phyloP scores from a whole-genome alignment of 2,113 vertebrate species.

The Furnarius figulus region DNA sequence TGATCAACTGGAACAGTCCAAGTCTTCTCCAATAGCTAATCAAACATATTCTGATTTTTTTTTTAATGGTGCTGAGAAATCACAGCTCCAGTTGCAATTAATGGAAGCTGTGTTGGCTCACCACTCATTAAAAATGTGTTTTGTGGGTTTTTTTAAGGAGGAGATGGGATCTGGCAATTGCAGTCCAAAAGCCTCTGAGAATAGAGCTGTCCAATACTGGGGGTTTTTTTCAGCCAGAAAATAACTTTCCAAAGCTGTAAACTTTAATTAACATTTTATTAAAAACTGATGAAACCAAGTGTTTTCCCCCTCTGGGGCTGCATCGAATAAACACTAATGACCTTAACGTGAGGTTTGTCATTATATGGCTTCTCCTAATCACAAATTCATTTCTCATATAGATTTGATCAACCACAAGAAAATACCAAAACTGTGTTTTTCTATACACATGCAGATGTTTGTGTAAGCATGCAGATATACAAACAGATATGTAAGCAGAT shows the following conservation, averaged over 20 bases:
- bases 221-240: background rate
- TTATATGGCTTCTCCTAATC: background rate
- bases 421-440: background rate
- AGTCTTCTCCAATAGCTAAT: background rate
- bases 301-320: background rate
- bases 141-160: background rate
- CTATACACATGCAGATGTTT: rapidly evolving
- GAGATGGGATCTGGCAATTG: background rate
- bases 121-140: background rate
- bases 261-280: slow-evolving; percentile 10
- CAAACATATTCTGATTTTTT: background rate
- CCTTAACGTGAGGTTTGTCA: background rate
- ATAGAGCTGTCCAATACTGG: background rate
- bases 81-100: background rate
- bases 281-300: background rate
- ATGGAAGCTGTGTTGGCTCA: background rate
- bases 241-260: background rate
- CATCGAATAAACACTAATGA: background rate
- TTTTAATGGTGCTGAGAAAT: background rate
- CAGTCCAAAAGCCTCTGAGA: background rate
- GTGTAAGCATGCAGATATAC: background rate
- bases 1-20: background rate
- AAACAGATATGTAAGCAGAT: background rate
- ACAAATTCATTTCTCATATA: background rate
- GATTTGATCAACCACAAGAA: background rate